Base-by-base conservation (phyloP, 2,888 invertebrate genomes). In the Arge pagana region DNA sequence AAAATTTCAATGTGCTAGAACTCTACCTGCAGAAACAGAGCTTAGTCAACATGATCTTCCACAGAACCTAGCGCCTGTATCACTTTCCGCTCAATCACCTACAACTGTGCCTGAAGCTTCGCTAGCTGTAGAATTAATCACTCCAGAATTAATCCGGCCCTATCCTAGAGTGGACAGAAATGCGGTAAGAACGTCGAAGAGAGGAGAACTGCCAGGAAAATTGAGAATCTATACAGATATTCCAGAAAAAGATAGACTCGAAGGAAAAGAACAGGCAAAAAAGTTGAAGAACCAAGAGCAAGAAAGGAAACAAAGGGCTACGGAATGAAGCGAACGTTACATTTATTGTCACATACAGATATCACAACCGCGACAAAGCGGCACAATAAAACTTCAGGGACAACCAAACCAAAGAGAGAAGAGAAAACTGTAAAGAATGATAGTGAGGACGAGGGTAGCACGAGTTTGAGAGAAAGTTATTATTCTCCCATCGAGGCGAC, bases 181-280 rank as follows among this genome's bases (percentile, higher is more conserved):
- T 36, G 11, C 24, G 13, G 24, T 10, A 19, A 15, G 15, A 40
- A n/a, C n/a, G n/a, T n/a, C n/a, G n/a, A 24, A 40, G 15, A 40
- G 13, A 15, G 40, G 13, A 40, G 48, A 26, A 39, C 23, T 48
- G 40, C 36, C 18, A 36, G 48, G 41, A 21, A 52, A 48, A 30
- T 52, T 48, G 33, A 48, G 40, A 52, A 40, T 52, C 6, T 52
- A 39, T 33, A 52, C 35, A 3, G 39, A 52, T 21, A 39, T 48
- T 13, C 52, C 52, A 23, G 52, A 52, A 15, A 40, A 52, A 16
- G 33, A 35, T 24, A 40, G 13, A 40, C 40, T 40, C 16, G 43
- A 43, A 28, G 6, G 5, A 18, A 30, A 43, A 43, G 30, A 33
- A 43, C 16, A 24, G n/a, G 43, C n/a, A 19, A n/a, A 43, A 28